phyloP scores from a whole-genome alignment of 2,888 invertebrate species.

The Lycocerus yunnanus region DNA sequence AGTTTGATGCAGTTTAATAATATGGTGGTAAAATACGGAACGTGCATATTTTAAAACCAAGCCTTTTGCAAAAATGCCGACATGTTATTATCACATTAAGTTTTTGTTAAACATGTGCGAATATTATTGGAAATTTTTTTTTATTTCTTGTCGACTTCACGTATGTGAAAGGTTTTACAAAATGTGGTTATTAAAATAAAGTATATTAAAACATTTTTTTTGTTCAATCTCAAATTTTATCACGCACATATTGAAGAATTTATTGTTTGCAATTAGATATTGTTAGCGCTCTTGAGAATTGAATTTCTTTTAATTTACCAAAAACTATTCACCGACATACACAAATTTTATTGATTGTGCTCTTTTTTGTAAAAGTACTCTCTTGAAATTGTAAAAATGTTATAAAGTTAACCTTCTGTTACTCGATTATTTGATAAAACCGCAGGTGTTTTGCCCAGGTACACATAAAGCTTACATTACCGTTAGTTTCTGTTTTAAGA shows the following conservation, averaged over 20 bases:
- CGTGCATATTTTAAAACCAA: slow-evolving; percentile 26
- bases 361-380: no score
- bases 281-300: background rate
- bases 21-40: slow-evolving; percentile 23
- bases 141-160: background rate
- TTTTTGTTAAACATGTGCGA: slow-evolving; percentile 5
- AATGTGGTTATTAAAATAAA: background rate
- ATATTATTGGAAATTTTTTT: background rate
- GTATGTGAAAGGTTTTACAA: background rate
- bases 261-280: background rate
- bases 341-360: no score
- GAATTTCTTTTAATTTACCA: background rate
- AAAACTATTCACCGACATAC: background rate
- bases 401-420: background rate
- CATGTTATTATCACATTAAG: slow-evolving; percentile 27
- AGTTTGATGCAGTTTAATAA: slow-evolving; percentile 24
- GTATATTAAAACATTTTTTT: background rate
- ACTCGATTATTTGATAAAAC: background rate
- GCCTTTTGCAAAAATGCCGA: slow-evolving; percentile 19
- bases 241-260: background rate
- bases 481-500: background rate
- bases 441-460: background rate
- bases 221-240: background rate
- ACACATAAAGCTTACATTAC: background rate
- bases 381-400: background rate